Percentiles rank a stretch among this genome's conserved stretches.
phyloP scores from a whole-genome alignment of 2,888 invertebrate species.

The Protophormia terraenovae region DNA sequence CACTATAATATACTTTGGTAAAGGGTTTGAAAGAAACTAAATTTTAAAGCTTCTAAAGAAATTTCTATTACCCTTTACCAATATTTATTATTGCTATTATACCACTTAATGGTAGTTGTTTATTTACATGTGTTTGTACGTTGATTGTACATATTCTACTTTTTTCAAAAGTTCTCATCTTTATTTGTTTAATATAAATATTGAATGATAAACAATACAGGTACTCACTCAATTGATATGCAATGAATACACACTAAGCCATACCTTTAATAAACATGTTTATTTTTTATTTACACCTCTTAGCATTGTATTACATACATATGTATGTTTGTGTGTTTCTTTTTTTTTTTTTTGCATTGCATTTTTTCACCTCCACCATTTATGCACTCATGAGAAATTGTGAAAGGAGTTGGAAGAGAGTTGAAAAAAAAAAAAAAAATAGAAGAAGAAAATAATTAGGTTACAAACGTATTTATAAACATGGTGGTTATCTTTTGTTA shows the following conservation, averaged over 20 bases:
- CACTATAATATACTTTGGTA: no score
- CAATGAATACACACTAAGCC: not conserved
- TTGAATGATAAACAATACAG: not conserved
- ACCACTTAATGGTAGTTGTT: not conserved
- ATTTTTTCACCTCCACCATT: not conserved
- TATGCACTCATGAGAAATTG: not conserved
- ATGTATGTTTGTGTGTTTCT: not conserved
- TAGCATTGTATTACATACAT: not conserved
- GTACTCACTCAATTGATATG: not conserved
- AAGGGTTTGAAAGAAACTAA: no score
- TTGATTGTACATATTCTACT: not conserved
- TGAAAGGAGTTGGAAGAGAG: constrained; percentile 50
- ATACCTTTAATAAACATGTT: not conserved
- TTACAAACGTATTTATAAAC: constrained; percentile 25
- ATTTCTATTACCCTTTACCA: not conserved
- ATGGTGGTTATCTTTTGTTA: not conserved
- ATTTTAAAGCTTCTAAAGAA: no score
- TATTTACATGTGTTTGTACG: no score
- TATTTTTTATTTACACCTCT: no score
- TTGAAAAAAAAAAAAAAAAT: not conserved
- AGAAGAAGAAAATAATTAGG: constrained; percentile 25
- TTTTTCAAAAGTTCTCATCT: constrained; percentile 15
- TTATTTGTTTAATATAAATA: not conserved
- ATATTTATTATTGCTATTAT: constrained; percentile 5
- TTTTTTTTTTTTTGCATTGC: not conserved